Evolutionary conservation across 2,797 vertebrate species (phyloP), one percentile per base, ranked within the genome.

Genomic region (Gallinago nigripennis): DNA sequence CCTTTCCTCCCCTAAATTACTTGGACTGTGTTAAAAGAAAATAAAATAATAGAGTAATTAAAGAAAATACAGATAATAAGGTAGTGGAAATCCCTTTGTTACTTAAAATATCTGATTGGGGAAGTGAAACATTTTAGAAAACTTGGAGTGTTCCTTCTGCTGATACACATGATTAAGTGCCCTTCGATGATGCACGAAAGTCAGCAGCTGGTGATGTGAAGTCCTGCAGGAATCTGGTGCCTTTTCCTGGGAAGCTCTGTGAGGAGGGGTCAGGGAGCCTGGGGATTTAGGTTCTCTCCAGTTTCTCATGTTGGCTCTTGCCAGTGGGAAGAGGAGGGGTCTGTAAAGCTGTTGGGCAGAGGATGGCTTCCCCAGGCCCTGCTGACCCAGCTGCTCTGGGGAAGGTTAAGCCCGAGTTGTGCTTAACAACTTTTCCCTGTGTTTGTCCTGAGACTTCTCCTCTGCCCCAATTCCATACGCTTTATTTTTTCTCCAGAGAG

Each of bases 401-500:
- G 23, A 72, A 91, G 60, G 63, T 75, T 91, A 81, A 90, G 43
- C 27, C 27, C 0, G 0, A 31, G 5, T 20, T 78, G 58, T 8
- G 19, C 50, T 43, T 43, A 91, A 81, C 7, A 21, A 48, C 4
- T 91, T 93, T 84, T 71, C 72, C 58, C 46, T 81, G 12, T 6
- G 2, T 58, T 82, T 82, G n/a, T 81, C 66, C 82, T 90, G 82
- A 53, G 92, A 79, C 23, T 81, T 93, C 45, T 90, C 76, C 86
- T 95, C 64, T 93, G 82, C 66, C 50, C 69, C 70, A 48, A 0
- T 90, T 94, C 58, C 73, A 79, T 73, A 79, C 3, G 2, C 46
- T 82, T 69, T 81, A 76, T 90, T 66, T 92, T 96, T 88, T 66
- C 95, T 88, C 93, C 46, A 90, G 88, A 84, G 93, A 93, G 19